These are phyloP conservation scores for Cosmopolites sordidus DNA, from an alignment of 2,888 invertebrate species.

Conservation along the genomic window DNA sequence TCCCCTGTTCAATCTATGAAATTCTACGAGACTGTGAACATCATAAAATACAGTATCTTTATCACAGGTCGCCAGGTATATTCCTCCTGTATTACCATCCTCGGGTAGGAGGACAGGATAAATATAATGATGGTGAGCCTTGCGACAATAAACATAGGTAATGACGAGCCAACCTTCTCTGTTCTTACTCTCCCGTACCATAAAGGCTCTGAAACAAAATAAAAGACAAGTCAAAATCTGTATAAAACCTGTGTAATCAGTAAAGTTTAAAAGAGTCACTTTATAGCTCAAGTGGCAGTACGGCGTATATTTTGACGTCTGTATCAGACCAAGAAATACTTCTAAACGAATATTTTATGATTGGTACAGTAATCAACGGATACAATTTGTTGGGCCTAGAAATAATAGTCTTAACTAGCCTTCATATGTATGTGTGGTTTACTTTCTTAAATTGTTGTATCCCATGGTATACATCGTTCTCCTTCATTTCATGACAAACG, in stretches of 20 bases:
- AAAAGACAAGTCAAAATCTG: background rate
- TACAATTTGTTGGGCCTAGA: too few species aligned
- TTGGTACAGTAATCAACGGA: too few species aligned
- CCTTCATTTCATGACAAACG: too few species aligned
- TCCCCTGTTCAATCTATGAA: constrained; percentile 13
- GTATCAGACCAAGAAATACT: too few species aligned
- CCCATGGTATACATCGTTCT: too few species aligned
- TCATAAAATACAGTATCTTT: constrained; percentile 12
- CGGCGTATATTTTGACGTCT: too few species aligned
- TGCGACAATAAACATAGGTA: constrained; percentile 5
- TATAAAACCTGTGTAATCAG: constrained; percentile 1
- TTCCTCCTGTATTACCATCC: background rate
- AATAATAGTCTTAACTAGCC: too few species aligned
- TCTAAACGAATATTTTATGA: too few species aligned
- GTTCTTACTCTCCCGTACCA: constrained; percentile 11
- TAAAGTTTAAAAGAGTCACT: background rate
- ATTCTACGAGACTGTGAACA: constrained; percentile 17
- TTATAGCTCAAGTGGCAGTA: too few species aligned
- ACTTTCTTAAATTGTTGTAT: too few species aligned
- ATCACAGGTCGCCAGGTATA: constrained; percentile 15
- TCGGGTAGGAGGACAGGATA: constrained; percentile 2
- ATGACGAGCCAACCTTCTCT: constrained; percentile 8
- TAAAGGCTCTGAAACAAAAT: constrained; percentile 13
- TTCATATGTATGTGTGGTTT: too few species aligned
- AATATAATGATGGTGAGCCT: constrained; percentile 9